Base-by-base conservation (phyloP, 64 coral and sea anemone genomes). In the Dendronephthya gigantea region DNA sequence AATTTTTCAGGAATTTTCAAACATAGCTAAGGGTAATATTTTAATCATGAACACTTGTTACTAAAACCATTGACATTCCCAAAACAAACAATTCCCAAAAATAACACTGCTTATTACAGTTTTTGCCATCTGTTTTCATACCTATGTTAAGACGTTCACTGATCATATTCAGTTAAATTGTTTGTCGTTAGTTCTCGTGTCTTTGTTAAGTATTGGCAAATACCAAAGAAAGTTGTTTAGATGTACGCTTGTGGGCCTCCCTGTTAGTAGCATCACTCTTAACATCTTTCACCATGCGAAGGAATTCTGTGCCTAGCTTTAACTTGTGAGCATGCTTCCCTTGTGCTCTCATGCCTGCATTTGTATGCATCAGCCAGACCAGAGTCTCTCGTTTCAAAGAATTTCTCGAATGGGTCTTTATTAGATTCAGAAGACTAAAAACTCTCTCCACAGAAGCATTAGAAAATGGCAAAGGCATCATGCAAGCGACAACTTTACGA, bases 241-340 rank as follows among this genome's bases (percentile, higher is more conserved):
- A 15, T 62, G 25, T 7, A 27, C 25, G 55, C 25, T 62, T 62
- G 19, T 62, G 10, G 55, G 25, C 55, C 19, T 62, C 17, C 17
- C 55, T 62, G 55, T 62, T 23, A 62, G 55, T 62, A 62, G 55
- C 55, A 62, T 62, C 55, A 62, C 55, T 62, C 55, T 62, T 62
- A 27, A 62, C 55, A 62, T 62, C 25, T 62, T 62, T 22, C 10
- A 62, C 55, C 55, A 62, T 62, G 16, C 19, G 55, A 62, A 62
- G 55, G 55, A 62, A 62, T 62, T 62, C 55, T 62, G 55, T 23
- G 2, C 25, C 3, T 62, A 62, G 55, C 55, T 62, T 62, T 75
- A 75, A 9, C 34, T 75, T 25, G 29, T 75, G 69, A 2, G 69
- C 69, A 75, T 75, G 69, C 27, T 33, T 30, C 34, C 69, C 69